A percentile compares a stretch with the other conserved stretches of the same genome.
Evolutionary conservation across 1,140 invertebrate genomes (phyloP).

Genomic region (Leptopilina clavipes): DNA sequence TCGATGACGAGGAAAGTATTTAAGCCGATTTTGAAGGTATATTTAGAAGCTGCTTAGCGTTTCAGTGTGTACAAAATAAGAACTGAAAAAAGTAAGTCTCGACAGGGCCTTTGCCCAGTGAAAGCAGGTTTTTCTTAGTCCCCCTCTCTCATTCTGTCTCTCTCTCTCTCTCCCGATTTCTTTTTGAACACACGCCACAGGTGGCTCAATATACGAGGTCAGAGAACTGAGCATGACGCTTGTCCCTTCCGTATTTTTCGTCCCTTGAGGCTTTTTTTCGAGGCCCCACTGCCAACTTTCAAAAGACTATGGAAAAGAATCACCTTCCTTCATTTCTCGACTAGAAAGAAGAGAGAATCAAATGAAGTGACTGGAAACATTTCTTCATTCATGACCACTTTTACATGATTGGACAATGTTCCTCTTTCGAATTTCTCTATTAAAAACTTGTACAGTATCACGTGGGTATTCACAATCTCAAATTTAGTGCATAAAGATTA

Average conservation of each 20-base stretch:
- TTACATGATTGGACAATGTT: too few species aligned
- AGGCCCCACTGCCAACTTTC: neutral
- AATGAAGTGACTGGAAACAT: neutral
- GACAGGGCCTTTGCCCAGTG: neutral
- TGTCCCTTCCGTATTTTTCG: conserved; percentile 6
- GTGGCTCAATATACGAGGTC: conserved; percentile 18
- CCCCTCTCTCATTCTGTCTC: too few species aligned
- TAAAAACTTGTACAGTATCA: too few species aligned
- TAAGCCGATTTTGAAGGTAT: too few species aligned
- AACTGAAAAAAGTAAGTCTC: too few species aligned
- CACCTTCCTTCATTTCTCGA: neutral
- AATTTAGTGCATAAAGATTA: too few species aligned
- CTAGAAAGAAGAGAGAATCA: neutral
- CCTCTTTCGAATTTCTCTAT: too few species aligned
- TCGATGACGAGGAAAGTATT: too few species aligned
- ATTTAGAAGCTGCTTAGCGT: too few species aligned
- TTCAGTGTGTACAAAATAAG: too few species aligned
- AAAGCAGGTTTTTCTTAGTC: neutral
- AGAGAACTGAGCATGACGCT: conserved; percentile 2
- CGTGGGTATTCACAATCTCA: too few species aligned
- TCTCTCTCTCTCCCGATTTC: conserved; percentile 7
- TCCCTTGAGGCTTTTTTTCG: conserved; percentile 3
- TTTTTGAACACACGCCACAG: conserved; percentile 7
- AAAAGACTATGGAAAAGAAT: neutral
- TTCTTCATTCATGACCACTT: too few species aligned